Evolutionary conservation across 2,888 invertebrate genomes (phyloP).

Genomic region (Limnephilus marmoratus): DNA sequence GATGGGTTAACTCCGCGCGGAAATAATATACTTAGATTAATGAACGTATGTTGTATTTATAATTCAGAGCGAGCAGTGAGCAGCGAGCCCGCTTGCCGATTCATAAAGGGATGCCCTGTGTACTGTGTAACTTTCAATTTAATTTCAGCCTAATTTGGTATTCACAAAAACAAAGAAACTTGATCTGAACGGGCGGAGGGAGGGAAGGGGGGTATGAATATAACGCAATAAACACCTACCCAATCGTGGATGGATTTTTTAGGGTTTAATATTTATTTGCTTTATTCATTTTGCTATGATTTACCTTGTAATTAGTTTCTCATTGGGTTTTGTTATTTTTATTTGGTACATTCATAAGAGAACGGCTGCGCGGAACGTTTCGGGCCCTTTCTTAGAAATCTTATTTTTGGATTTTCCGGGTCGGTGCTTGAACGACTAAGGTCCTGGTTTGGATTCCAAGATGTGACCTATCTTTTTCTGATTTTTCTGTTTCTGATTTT

Average conservation of each 20-base stretch:
- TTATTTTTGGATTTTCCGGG: too few relatives aligned
- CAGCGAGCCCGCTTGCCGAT: conserved; percentile 45
- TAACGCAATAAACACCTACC: background rate
- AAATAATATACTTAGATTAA: conserved; percentile 60
- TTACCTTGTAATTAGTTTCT: background rate
- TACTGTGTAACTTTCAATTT: conserved; percentile 57
- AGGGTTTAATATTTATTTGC: background rate
- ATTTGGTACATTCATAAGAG: too few relatives aligned
- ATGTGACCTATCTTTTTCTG: too few relatives aligned
- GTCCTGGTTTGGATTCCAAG: too few relatives aligned
- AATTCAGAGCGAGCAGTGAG: conserved; percentile 55
- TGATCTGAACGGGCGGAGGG: conserved; percentile 32
- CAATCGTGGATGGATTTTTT: background rate
- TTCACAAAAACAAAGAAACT: conserved; percentile 65
- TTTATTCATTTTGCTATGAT: background rate
- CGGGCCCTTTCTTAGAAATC: too few relatives aligned
- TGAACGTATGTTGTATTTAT: conserved; percentile 58
- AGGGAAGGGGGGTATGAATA: background rate
- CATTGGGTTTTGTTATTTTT: background rate
- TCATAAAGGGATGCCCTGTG: conserved; percentile 40
- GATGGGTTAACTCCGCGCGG: background rate
- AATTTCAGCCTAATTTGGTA: conserved; percentile 61
- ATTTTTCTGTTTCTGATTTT: too few relatives aligned
- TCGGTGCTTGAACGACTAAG: too few relatives aligned
- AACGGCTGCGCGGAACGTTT: too few relatives aligned